Evolutionary conservation across 2,888 invertebrate genomes (phyloP).

Genomic region (Orchestes rusci): DNA sequence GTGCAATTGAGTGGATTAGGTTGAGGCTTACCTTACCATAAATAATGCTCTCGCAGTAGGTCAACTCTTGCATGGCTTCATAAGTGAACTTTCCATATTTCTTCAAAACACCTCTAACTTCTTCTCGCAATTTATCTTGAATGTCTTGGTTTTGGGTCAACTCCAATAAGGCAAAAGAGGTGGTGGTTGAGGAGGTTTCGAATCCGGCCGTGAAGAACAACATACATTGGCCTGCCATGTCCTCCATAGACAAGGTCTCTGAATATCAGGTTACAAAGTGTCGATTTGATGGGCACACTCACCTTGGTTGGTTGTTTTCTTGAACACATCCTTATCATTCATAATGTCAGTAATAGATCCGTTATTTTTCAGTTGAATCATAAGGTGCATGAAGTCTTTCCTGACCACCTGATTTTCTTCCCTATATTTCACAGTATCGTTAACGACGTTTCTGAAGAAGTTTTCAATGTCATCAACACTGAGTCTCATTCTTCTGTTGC

Average conservation of each 20-base stretch:
- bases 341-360: constrained; percentile 36
- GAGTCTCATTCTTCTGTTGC: neutral
- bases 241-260: constrained; percentile 13
- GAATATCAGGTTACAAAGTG: too few species aligned
- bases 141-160: constrained; percentile 27
- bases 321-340: constrained; percentile 12
- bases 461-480: constrained; percentile 5
- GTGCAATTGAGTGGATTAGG: too few species aligned
- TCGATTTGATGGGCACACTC: too few species aligned
- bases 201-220: constrained; percentile 31
- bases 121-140: constrained; percentile 28
- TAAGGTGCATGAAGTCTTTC: constrained; percentile 22
- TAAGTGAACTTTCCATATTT: constrained; percentile 28
- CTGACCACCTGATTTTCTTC: constrained; percentile 14
- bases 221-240: constrained; percentile 28
- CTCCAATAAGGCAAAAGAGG: constrained; percentile 31
- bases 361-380: constrained; percentile 20
- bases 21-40: constrained; percentile 2
- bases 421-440: constrained; percentile 13
- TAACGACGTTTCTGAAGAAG: constrained; percentile 12
- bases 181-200: constrained; percentile 31
- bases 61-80: constrained; percentile 29
- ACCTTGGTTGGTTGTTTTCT: constrained; percentile 12
- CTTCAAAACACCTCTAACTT: constrained; percentile 25
- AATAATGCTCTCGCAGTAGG: constrained; percentile 21